Evolutionary conservation across 2,797 vertebrate genomes (phyloP), one percentile per base, ranked within the genome.

Genomic region (Platyrinchus mystaceus): DNA sequence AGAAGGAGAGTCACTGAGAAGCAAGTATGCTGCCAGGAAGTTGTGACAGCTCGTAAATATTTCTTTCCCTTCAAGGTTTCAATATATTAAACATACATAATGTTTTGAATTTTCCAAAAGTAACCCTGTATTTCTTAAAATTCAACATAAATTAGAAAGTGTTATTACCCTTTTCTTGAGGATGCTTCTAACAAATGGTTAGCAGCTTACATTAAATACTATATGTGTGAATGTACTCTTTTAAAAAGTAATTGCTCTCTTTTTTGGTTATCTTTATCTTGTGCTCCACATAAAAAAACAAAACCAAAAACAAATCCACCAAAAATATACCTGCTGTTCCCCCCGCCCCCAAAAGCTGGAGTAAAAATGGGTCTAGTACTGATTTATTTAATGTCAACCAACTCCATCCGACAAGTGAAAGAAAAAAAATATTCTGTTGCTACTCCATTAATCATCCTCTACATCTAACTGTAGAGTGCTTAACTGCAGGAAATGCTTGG

Each of bases 91-190:
- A 56, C 28, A 44, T 82, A 66, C 13, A 59, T 86, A 62, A 44
- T 76, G 44, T 82, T 91, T 89, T 79, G 46, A 75, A 64, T 95
- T 94, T 95, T 90, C 41, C 37, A 28, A 88, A 90, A 56, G 14
- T 28, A 92, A 32, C 10, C 14, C 13, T n/a, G 1, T 43, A 28
- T 88, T 94, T 75, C 30, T 70, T 79, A 55, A 93, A 92, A 69
- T 73, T 67, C 10, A 62, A 7, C 13, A 26, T 66, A 47, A 84
- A 37, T 41, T 66, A 55, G 74, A 71, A 87, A 36, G 18, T 46
- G 2, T 16, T 36, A 14, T 10, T 86, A 32, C 5, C 2, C 53
- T 6, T 90, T 91, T 52, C 21, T 37, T 93, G 49, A 41, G 10
- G 6, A 56, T 81, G 27, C 28, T 56, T 75, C 44, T 70, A 47